Conservation (phyloP, 2,888 invertebrate species). For the Boloria euphrosyne region DNA sequence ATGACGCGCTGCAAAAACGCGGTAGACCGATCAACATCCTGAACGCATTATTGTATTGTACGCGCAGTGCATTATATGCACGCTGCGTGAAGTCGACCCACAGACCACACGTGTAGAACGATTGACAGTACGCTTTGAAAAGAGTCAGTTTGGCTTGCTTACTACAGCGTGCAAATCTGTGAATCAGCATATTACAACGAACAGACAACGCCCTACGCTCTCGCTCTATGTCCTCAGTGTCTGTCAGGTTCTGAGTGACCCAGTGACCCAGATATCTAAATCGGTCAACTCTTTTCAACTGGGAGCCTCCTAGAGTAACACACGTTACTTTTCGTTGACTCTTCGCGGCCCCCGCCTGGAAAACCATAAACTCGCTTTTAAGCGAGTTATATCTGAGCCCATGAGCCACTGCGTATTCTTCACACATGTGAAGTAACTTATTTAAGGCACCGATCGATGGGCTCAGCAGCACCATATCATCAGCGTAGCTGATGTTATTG, state of each 20-base stretch:
- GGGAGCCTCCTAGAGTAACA: neutral
- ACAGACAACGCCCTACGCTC: neutral
- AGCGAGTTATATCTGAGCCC: neutral
- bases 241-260: neutral
- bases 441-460: neutral
- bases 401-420: neutral
- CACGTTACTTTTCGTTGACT: neutral
- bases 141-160: conserved; percentile 3
- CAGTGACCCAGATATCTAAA: conserved; percentile 9
- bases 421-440: neutral
- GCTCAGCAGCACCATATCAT: conserved; percentile 8
- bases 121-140: conserved; percentile 12
- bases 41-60: conserved; percentile 16
- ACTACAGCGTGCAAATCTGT: neutral
- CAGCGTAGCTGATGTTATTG: conserved; percentile 5
- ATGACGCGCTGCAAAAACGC: conserved; percentile 8
- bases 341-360: neutral
- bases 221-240: neutral
- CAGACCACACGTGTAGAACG: neutral
- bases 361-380: neutral
- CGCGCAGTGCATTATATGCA: neutral
- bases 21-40: conserved; percentile 5
- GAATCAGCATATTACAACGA: neutral
- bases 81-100: conserved; percentile 8
- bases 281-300: neutral